These are phyloP conservation scores for Drosophila pseudotalamancana DNA, from an alignment of 2,888 invertebrate species.

Conservation along the genomic window DNA sequence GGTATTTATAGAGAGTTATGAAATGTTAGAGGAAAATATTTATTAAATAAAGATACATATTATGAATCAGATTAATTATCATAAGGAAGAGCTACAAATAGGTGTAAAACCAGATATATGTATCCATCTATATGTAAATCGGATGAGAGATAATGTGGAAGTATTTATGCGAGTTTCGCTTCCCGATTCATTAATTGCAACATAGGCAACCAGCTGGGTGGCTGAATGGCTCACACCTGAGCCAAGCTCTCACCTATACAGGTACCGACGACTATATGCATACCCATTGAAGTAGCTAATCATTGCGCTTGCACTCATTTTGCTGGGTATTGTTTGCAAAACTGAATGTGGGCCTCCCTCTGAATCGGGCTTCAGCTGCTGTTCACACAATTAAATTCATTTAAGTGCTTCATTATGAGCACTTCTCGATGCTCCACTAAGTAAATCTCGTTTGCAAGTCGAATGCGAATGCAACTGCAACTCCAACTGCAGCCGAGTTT, in stretches of 20 bases:
- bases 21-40: no score
- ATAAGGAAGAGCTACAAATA: conserved; percentile 1
- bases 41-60: no score
- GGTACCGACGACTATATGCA: no score
- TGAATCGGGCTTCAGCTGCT: conserved; percentile 16
- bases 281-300: conserved; percentile 41
- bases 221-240: conserved; percentile 1
- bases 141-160: conserved; percentile 1
- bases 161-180: conserved; percentile 23
- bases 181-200: conserved; percentile 30
- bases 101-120: no score
- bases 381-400: conserved; percentile 81
- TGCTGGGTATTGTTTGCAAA: conserved; percentile 63
- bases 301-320: conserved; percentile 64
- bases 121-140: neutral
- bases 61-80: no score
- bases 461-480: no score
- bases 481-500: conserved; percentile 12
- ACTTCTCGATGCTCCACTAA: conserved; percentile 70
- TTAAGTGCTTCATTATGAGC: conserved; percentile 78
- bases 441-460: conserved; percentile 70
- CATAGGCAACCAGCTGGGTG: conserved; percentile 9
- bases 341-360: conserved; percentile 51
- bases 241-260: neutral
- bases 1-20: no score